Percentiles rank a stretch among this genome's conserved stretches.
Conservation (phyloP, 2,797 vertebrate species). For the Pipistrellus nathusii region DNA sequence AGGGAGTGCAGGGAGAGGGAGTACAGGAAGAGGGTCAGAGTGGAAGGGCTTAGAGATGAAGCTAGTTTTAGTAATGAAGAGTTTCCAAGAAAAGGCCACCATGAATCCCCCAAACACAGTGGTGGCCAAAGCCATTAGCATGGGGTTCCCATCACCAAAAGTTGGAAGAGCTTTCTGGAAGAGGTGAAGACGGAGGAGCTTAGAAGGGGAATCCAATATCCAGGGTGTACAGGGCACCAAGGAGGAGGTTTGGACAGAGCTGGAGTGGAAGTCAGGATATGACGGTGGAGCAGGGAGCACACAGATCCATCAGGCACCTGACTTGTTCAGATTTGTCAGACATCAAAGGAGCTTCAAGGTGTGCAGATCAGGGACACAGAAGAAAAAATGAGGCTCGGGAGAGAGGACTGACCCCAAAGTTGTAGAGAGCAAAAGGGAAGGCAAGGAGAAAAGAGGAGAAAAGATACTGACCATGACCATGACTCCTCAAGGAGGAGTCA, state of each 20-base stretch:
- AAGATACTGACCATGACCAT: too few species aligned
- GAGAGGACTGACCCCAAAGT: neutral
- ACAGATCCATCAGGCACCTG: neutral
- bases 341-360: accelerated
- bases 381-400: neutral
- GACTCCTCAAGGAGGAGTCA: neutral
- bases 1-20: accelerated
- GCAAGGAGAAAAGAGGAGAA: accelerated
- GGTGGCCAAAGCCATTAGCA: too few species aligned
- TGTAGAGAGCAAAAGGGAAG: too few species aligned
- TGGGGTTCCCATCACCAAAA: neutral
- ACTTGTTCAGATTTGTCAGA: too few species aligned
- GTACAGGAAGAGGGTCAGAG: neutral
- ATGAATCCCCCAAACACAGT: neutral
- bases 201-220: accelerated
- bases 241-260: neutral
- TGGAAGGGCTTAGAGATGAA: neutral
- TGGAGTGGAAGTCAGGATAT: accelerated
- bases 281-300: accelerated
- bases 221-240: accelerated
- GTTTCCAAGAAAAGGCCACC: neutral
- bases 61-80: neutral
- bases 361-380: neutral
- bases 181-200: too few species aligned
- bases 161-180: neutral